Base-by-base conservation (phyloP, 2,113 vertebrate genomes). In the Alligator sinensis region DNA sequence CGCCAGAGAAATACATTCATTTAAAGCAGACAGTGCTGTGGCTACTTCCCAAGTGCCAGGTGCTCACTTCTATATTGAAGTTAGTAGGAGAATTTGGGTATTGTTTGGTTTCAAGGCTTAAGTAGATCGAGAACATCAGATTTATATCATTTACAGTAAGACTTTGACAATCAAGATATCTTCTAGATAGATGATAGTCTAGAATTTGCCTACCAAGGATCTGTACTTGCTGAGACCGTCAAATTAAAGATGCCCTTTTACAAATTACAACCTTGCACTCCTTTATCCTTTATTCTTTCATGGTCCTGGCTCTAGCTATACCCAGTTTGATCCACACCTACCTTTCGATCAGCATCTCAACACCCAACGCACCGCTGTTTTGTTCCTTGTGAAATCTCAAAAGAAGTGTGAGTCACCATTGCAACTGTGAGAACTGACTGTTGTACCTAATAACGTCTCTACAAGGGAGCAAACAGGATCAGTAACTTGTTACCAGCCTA, bases 331-430 rank as follows among this genome's bases (percentile, higher is more conserved):
- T 68, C 76, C 80, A 83, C 47, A 94, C 82, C 60, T 70, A 27
- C 84, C 34, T 27, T 24, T 96, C 86, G 63, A 85, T 87, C 90
- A 68, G 2, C 27, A 84, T 84, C 93, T 88, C 4, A 2, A 80
- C 87, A 87, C 60, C 74, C 92, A 91, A 30, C 66, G 58, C 81
- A 34, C 38, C 21, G 9, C 30, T 61, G 24, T 80, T 28, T 10
- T 70, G 61, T 9, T 76, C 62, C 66, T 54, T 63, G 12, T 2
- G 28, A n/a, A 6, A 4, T 16, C 70, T 61, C 5, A 18, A 64
- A 87, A 90, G 5, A 21, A 5, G 1, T 19, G 19, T 14, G 30
- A 89, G 66, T 3, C 30, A 7, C 59, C n/a, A 3, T 38, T 59
- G 38, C 62, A 5, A 0, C 18, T 60, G 10, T 38, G 18, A 38